These are phyloP conservation scores for Hippopotamyrus pictus DNA, from an alignment of 2,797 vertebrate genomes.

Conservation along the genomic window DNA sequence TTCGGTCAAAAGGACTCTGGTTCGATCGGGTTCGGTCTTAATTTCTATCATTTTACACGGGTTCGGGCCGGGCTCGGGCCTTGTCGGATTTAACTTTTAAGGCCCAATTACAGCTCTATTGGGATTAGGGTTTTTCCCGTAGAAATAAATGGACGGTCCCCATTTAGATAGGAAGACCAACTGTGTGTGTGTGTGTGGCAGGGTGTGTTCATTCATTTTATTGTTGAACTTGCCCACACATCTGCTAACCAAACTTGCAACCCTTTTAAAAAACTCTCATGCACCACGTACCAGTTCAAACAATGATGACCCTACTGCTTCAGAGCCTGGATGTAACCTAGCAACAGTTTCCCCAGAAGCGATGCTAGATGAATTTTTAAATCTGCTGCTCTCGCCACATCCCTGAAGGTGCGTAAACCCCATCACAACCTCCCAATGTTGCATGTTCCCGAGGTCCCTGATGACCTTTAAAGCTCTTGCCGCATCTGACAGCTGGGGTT, in stretches of 20 bases:
- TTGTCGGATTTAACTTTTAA: no score
- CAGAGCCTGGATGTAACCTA: slow-evolving; percentile 38
- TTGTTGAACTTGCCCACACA: slow-evolving; percentile 18
- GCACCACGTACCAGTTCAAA: slow-evolving; percentile 32
- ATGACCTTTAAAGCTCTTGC: not conserved
- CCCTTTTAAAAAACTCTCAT: slow-evolving; percentile 33
- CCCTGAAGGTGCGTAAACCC: slow-evolving; percentile 27
- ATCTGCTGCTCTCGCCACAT: slow-evolving; percentile 14
- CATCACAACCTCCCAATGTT: slow-evolving; percentile 21
- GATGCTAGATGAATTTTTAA: slow-evolving; percentile 34
- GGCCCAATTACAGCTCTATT: no score
- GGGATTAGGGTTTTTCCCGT: no score
- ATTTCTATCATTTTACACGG: no score
- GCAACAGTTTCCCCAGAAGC: slow-evolving; percentile 40
- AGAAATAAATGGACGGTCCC: no score
- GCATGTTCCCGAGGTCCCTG: not conserved
- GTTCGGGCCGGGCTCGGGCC: no score
- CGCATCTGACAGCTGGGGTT: not conserved
- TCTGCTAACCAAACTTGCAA: slow-evolving; percentile 29
- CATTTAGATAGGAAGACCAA: no score
- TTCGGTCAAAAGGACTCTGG: no score
- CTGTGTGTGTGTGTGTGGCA: not conserved
- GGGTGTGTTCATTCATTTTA: not conserved
- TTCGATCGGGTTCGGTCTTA: no score
- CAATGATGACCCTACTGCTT: slow-evolving; percentile 20